Base-by-base conservation (phyloP, 2,797 vertebrate species). In the Tarsius wallacei region DNA sequence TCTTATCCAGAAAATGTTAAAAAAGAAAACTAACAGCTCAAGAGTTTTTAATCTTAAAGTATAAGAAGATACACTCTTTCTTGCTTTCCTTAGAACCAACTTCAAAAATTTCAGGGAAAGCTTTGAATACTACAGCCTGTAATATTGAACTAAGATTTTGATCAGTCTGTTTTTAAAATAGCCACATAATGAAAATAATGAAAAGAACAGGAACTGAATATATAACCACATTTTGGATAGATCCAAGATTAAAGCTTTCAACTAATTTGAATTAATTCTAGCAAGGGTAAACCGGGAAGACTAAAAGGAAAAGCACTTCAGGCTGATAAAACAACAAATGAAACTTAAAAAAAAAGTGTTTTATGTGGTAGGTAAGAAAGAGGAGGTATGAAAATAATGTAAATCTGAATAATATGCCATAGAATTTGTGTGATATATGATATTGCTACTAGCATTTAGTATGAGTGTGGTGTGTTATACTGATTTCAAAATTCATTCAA, bases 1-100 rank as follows among this genome's bases (percentile, higher is more conserved):
- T 47, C 4, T 92, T 82, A 21, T 22, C n/a, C 64, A 59, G 68
- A 55, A 93, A 93, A 92, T 74, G 11, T 70, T 90, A 70, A 28
- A 71, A 96, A 95, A 90, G n/a, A 71, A 96, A 95, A 90, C 47
- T 28, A 95, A 87, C 36, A 92, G 15, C 28, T 81, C n/a, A 70
- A 81, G 24, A 42, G 11, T 70, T 96, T 85, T 95, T 94, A 59
- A 90, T 80, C 64, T 89, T 81, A n/a, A 83, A 57, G 42, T 42
- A 42, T 74, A 93, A 64, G 33, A 85, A 78, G 59, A 83, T n/a
- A 28, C 2, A 84, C 11, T 33, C 6, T 90, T 89, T 84, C 42
- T 76, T 87, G 2, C 42, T 77, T 14, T 82, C 26, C 55, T 94
- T 84, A 80, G 47, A 90, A 83, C 15, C n/a, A 73, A 64, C 82